A percentile compares a stretch with the other conserved stretches of the same genome.
Evolutionary conservation across 2,888 invertebrate genomes (phyloP).

Genomic region (Apoda limacodes): DNA sequence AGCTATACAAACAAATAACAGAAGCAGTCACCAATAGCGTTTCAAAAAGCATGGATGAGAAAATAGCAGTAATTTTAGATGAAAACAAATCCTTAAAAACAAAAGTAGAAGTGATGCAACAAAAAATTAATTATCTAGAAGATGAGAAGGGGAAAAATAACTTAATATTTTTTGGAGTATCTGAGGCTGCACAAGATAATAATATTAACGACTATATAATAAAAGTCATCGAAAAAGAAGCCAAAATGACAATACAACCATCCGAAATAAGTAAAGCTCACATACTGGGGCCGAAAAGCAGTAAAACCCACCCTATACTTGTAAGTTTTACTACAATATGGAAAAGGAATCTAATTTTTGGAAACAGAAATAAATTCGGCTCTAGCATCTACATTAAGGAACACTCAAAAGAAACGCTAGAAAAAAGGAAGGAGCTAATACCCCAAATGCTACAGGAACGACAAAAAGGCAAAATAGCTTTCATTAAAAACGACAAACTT

Average conservation of each 20-base stretch:
- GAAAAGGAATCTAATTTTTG: conserved; percentile 5
- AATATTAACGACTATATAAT: not conserved
- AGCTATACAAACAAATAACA: conserved; percentile 11
- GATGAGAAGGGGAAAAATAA: conserved; percentile 9
- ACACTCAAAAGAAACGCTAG: conserved; percentile 10
- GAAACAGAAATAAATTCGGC: conserved; percentile 4
- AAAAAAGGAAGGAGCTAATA: conserved; percentile 14
- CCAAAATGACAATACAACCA: not conserved
- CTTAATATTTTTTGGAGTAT: conserved; percentile 6
- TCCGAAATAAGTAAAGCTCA: conserved; percentile 7
- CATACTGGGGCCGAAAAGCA: conserved; percentile 4
- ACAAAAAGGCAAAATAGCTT: conserved; percentile 9
- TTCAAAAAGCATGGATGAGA: conserved; percentile 6
- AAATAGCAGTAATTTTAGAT: conserved; percentile 8
- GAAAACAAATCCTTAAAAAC: conserved; percentile 10
- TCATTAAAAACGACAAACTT: conserved; percentile 4
- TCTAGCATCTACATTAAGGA: conserved; percentile 7
- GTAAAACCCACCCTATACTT: conserved; percentile 5
- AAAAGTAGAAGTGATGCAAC: conserved; percentile 4
- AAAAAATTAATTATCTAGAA: conserved; percentile 8
- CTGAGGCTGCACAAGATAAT: not conserved
- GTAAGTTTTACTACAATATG: conserved; percentile 8
- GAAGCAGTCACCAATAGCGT: conserved; percentile 10
- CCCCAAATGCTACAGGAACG: conserved; percentile 10
- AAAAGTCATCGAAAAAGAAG: conserved; percentile 1